These are phyloP conservation scores for Speoplatyrhinus poulsoni DNA, from an alignment of 2,113 vertebrate genomes.

Conservation along the genomic window DNA sequence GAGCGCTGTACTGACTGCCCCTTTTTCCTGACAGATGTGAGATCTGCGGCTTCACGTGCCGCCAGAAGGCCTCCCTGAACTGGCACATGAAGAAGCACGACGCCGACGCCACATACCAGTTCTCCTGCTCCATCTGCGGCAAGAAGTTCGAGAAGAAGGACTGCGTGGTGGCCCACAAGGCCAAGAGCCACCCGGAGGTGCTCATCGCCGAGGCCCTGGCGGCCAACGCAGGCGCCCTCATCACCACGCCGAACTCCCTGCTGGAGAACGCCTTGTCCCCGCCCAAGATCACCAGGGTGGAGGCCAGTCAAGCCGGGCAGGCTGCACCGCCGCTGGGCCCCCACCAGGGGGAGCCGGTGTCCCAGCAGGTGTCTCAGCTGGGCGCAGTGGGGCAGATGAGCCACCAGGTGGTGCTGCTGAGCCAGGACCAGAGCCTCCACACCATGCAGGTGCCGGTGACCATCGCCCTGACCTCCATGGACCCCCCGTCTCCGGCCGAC, in stretches of 20 bases:
- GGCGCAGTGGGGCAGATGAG: constrained; percentile 60
- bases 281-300: constrained; percentile 60
- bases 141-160: constrained; percentile 99
- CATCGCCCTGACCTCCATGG: constrained; percentile 70
- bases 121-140: constrained; percentile 96
- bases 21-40: constrained; percentile 82
- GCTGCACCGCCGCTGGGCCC: constrained; percentile 70
- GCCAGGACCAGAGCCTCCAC: constrained; percentile 73
- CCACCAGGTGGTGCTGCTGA: constrained; percentile 74
- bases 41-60: constrained; percentile 97
- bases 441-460: constrained; percentile 77
- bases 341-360: constrained; percentile 63
- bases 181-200: constrained; percentile 96
- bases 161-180: constrained; percentile 97
- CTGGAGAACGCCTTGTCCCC: constrained; percentile 66
- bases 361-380: constrained; percentile 53
- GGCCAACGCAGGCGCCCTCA: constrained; percentile 91
- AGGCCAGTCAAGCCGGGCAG: constrained; percentile 41
- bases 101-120: constrained; percentile 95
- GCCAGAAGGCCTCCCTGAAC: constrained; percentile 98
- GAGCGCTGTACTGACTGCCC: not conserved
- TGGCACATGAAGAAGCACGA: constrained; percentile 99
- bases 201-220: constrained; percentile 95
- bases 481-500: constrained; percentile 58
- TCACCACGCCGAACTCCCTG: constrained; percentile 88